Percentiles rank a stretch among this genome's conserved stretches.
Conservation (phyloP, 2,113 vertebrate genomes). For the Rhea pennata region DNA sequence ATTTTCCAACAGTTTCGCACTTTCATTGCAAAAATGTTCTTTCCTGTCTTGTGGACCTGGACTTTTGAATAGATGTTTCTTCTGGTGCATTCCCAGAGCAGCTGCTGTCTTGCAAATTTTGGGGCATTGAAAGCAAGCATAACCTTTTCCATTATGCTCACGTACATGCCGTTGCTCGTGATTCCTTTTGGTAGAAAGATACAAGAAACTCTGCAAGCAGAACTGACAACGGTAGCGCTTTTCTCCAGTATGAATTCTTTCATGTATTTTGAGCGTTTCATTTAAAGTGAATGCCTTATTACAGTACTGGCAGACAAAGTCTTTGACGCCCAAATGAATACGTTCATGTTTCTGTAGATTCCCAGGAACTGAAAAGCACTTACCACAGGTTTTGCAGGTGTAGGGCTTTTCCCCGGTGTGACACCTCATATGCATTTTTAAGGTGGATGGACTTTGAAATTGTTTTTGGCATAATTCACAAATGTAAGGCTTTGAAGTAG, state of each 20-base stretch:
- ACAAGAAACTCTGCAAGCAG: constrained; percentile 95
- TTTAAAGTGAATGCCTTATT: constrained; percentile 87
- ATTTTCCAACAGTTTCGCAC: constrained; percentile 50
- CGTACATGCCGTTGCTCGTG: constrained; percentile 92
- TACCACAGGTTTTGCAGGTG: constrained; percentile 91
- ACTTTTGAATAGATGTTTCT: constrained; percentile 85
- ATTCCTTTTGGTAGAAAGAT: constrained; percentile 95
- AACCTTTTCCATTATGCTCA: constrained; percentile 81
- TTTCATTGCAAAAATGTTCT: constrained; percentile 64
- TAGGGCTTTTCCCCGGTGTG: constrained; percentile 87
- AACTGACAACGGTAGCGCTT: constrained; percentile 95
- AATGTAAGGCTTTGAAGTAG: constrained; percentile 79
- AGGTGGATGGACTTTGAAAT: constrained; percentile 89
- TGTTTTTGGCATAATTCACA: constrained; percentile 91
- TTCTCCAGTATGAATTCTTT: constrained; percentile 88
- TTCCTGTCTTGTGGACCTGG: constrained; percentile 52
- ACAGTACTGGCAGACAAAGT: constrained; percentile 92
- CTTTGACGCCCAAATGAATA: constrained; percentile 82
- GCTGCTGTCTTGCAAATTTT: constrained; percentile 89
- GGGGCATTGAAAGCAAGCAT: constrained; percentile 82
- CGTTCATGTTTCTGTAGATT: constrained; percentile 81
- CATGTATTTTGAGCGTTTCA: constrained; percentile 87
- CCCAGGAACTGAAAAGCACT: constrained; percentile 88
- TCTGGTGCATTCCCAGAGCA: constrained; percentile 85
- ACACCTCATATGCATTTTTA: constrained; percentile 90